phyloP scores from a whole-genome alignment of 53 echinoderm and acorn worm species.

The Henricia sp. region DNA sequence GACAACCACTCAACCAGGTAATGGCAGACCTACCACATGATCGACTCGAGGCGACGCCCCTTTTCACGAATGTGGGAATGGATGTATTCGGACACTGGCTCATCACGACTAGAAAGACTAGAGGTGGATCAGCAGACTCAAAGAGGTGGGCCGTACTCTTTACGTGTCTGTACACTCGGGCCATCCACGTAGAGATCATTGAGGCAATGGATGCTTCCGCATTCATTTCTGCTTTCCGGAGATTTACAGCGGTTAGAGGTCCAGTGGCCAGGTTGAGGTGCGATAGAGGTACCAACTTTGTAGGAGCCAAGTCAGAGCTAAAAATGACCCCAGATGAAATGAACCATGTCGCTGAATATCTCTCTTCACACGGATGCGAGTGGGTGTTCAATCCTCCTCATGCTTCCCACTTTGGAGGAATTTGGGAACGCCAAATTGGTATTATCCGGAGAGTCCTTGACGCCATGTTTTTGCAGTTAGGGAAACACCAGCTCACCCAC shows the following conservation, averaged over 20 bases:
- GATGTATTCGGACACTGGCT: slow-evolving; percentile 58
- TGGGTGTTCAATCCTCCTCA: slow-evolving; percentile 71
- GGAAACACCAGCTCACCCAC: slow-evolving; percentile 60
- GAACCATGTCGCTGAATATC: neutral
- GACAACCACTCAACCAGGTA: slow-evolving; percentile 28
- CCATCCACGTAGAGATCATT: slow-evolving; percentile 49
- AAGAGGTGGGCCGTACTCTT: slow-evolving; percentile 62
- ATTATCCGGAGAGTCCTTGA: slow-evolving; percentile 53
- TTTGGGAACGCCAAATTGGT: slow-evolving; percentile 61
- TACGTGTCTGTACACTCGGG: slow-evolving; percentile 55
- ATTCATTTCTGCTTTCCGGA: slow-evolving; percentile 62
- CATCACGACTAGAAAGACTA: slow-evolving; percentile 42
- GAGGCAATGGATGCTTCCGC: slow-evolving; percentile 61
- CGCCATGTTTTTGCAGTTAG: slow-evolving; percentile 57
- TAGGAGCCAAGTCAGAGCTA: slow-evolving; percentile 58
- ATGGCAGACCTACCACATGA: slow-evolving; percentile 58
- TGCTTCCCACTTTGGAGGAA: slow-evolving; percentile 64
- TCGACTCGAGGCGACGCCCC: slow-evolving; percentile 25
- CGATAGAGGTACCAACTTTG: slow-evolving; percentile 75
- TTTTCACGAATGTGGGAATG: slow-evolving; percentile 39
- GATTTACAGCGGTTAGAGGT: slow-evolving; percentile 63
- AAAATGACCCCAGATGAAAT: slow-evolving; percentile 18
- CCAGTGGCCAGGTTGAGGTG: slow-evolving; percentile 58
- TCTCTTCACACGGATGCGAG: slow-evolving; percentile 25
- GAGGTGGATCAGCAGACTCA: slow-evolving; percentile 36